Evolutionary conservation across 2,797 vertebrate species (phyloP), one percentile per base, ranked within the genome.

Genomic region (Naso thynnoides): DNA sequence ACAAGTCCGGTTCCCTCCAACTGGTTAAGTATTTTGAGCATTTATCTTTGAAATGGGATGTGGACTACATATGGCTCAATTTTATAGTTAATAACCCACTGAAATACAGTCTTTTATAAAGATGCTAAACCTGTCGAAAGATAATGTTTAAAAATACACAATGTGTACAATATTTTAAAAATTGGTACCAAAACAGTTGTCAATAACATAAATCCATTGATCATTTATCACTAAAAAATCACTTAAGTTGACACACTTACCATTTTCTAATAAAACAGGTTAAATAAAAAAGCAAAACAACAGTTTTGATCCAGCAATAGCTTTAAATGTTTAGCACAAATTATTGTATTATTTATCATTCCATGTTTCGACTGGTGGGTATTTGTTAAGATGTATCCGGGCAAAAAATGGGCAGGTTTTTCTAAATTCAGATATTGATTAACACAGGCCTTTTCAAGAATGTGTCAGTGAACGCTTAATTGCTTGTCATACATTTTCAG

Each of bases 21-120:
- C 9, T 24, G 26, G 27, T 68, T 49, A 29, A 26, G 4, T 31
- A 14, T 50, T 77, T 47, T 38, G 23, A 62, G 38, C 39, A 42
- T 67, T 39, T 56, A 50, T 55, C 31, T 63, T 63, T 16, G 14
- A 45, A 66, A 33, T 56, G 33, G 26, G n/a, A 62, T 38, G 23
- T 36, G 50, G 24, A 55, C 27, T 24, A 42, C 19, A 29, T 9
- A 18, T 33, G 27, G 26, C 7, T 45, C 13, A 33, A n/a, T 76
- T 56, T 65, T 6, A 26, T 27, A 41, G 49, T 39, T 57, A 26
- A 39, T 18, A 27, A 65, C 14, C 18, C 14, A 41, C 10, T 36
- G 44, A 49, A 27, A 66, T 33, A 49, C 6, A n/a, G 39, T 4
- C 3, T 58, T 31, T 54, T 13, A 42, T 0, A 36, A 7, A 36